Percentiles rank a stretch among this genome's conserved stretches.
Conservation (phyloP, 2,888 invertebrate genomes). For the Meteorus cinctellus region DNA sequence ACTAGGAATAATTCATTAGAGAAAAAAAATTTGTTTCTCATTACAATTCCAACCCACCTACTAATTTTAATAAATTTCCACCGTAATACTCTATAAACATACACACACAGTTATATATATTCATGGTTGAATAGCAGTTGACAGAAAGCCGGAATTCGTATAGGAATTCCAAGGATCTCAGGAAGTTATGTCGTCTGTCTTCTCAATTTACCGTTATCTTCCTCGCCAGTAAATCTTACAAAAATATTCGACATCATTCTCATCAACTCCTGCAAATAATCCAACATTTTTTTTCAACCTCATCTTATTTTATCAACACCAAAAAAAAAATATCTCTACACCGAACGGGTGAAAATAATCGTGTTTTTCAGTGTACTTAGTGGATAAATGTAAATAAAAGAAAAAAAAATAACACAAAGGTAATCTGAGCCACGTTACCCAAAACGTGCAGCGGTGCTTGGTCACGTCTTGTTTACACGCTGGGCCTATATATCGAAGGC, state of each 20-base stretch:
- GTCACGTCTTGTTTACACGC: constrained; percentile 53
- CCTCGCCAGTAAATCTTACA: constrained; percentile 8
- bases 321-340: too few species aligned
- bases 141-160: constrained; percentile 36
- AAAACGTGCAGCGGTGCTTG: constrained; percentile 53
- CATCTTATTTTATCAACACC: too few species aligned
- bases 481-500: constrained; percentile 41
- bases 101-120: constrained; percentile 5
- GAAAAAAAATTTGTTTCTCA: too few species aligned
- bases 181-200: constrained; percentile 31
- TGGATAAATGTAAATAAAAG: constrained; percentile 7
- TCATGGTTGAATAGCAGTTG: background rate
- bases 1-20: too few species aligned
- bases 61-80: too few species aligned
- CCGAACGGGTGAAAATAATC: constrained; percentile 32
- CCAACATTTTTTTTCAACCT: constrained; percentile 38
- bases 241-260: constrained; percentile 9
- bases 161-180: constrained; percentile 39
- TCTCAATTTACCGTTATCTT: constrained; percentile 14
- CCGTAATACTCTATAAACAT: too few species aligned
- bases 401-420: constrained; percentile 37
- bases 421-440: constrained; percentile 54
- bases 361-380: background rate
- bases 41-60: too few species aligned
- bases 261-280: constrained; percentile 35